A percentile compares a stretch with the other conserved stretches of the same genome.
phyloP scores from a whole-genome alignment of 35 echinoderm and acorn worm species.

The Patiria miniata region DNA sequence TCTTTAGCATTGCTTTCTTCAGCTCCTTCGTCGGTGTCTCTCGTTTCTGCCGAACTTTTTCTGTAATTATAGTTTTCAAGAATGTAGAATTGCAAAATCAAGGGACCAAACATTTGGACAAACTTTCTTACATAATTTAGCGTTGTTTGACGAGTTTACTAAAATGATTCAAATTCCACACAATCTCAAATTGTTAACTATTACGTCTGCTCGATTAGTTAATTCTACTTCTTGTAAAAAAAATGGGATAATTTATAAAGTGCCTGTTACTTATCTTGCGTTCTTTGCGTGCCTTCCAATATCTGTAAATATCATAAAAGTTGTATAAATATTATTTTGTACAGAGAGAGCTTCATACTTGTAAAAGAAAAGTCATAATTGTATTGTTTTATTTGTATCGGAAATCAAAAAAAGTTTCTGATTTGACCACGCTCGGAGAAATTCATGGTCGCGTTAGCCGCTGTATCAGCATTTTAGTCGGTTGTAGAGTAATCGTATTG shows the following conservation, averaged over 20 bases:
- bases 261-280: conserved; percentile 2
- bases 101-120: too few species aligned
- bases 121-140: too few species aligned
- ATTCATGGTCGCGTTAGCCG: background rate
- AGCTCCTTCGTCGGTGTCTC: background rate
- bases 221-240: conserved; percentile 5
- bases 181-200: too few species aligned
- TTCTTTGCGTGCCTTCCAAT: conserved; percentile 20
- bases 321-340: conserved; percentile 32
- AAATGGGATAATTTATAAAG: conserved; percentile 12
- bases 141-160: too few species aligned
- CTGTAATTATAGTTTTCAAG: background rate
- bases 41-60: background rate
- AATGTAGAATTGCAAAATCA: too few species aligned
- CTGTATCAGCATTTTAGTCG: background rate
- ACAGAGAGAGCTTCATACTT: background rate
- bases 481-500: background rate
- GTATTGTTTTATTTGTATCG: conserved; percentile 22
- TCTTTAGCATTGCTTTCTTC: background rate
- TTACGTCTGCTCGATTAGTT: background rate
- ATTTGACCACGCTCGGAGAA: background rate
- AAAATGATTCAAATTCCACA: too few species aligned
- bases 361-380: background rate
- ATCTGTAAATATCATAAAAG: background rate
- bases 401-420: background rate